These are phyloP conservation scores for Lasioglossum zephyrum DNA, from an alignment of 2,888 invertebrate genomes.

Conservation along the genomic window DNA sequence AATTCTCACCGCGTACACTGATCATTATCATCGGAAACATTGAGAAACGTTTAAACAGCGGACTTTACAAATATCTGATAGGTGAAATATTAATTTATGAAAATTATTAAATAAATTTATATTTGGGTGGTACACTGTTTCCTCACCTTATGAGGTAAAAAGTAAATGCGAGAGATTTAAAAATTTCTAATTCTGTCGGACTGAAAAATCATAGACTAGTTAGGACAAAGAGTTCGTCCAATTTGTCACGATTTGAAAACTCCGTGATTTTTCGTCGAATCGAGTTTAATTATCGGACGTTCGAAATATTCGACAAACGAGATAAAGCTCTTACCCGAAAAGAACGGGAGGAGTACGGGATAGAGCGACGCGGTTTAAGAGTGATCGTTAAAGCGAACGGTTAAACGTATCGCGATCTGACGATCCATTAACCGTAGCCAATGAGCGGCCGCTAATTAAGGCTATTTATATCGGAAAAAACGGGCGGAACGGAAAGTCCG, in stretches of 20 bases:
- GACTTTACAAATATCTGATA: neutral
- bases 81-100: too few species aligned
- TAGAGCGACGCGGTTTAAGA: conserved; percentile 57
- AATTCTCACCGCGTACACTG: neutral
- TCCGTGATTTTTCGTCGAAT: neutral
- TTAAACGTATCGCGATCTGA: conserved; percentile 75
- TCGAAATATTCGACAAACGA: neutral
- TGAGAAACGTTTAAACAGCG: neutral
- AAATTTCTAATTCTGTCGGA: neutral
- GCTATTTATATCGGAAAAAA: conserved; percentile 78
- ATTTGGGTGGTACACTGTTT: too few species aligned
- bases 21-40: neutral
- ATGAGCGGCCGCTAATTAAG: conserved; percentile 81
- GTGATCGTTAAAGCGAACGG: conserved; percentile 53
- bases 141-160: too few species aligned
- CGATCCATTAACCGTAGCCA: conserved; percentile 81
- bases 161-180: too few species aligned
- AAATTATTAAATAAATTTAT: too few species aligned
- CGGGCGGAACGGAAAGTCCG: conserved; percentile 50
- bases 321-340: conserved; percentile 14
- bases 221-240: neutral
- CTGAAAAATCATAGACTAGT: neutral
- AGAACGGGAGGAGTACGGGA: conserved; percentile 27
- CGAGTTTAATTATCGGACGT: neutral
- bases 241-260: neutral